Evolutionary conservation across 1,140 invertebrate genomes (phyloP).

Genomic region (Sinella curviseta): DNA sequence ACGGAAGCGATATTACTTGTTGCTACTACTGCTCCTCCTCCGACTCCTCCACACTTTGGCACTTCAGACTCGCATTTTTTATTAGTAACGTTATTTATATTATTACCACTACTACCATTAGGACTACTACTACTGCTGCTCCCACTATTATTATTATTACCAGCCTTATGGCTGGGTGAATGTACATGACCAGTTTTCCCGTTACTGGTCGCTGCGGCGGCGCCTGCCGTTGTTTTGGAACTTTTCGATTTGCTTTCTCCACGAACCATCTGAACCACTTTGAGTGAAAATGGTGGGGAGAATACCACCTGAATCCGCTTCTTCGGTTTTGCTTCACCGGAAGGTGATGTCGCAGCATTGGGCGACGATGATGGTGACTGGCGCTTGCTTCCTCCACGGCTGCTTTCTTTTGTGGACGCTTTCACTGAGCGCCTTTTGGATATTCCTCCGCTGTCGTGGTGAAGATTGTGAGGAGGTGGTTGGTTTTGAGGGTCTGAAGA

Average conservation of each 20-base stretch:
- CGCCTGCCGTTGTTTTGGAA: neutral
- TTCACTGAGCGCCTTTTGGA: neutral
- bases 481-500: neutral
- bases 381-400: neutral
- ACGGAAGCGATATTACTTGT: neutral
- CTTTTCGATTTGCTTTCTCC: neutral
- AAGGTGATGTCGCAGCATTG: neutral
- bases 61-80: constrained; percentile 6
- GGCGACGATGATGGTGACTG: neutral
- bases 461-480: neutral
- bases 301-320: constrained; percentile 46
- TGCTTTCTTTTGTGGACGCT: neutral
- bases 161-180: neutral
- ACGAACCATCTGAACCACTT: constrained; percentile 27
- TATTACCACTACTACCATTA: neutral
- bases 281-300: constrained; percentile 45
- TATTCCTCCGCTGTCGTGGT: neutral
- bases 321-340: neutral
- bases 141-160: neutral
- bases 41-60: neutral
- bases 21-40: neutral
- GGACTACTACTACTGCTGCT: neutral
- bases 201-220: neutral
- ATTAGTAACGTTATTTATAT: neutral
- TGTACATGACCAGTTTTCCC: neutral